phyloP scores from a whole-genome alignment of 1,140 invertebrate species.

The Doryteuthis pealeii region DNA sequence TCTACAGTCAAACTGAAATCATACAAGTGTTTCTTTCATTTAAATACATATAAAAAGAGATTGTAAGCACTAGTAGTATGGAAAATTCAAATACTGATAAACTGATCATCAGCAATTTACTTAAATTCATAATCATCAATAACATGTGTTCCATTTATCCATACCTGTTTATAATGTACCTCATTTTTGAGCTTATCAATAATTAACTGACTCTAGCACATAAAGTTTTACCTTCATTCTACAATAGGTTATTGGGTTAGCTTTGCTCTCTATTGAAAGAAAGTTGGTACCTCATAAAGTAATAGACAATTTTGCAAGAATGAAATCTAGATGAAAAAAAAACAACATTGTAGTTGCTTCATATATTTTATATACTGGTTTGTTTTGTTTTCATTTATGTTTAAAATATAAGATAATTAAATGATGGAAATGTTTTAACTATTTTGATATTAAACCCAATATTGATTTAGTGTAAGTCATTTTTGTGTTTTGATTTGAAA shows the following conservation, averaged over 20 bases:
- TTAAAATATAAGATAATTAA: too few species aligned
- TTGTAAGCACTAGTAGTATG: not conserved
- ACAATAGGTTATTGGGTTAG: not conserved
- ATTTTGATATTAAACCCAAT: too few species aligned
- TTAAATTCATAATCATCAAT: constrained; percentile 1
- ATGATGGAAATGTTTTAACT: too few species aligned
- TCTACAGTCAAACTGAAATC: constrained; percentile 8
- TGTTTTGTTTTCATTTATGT: constrained; percentile 3
- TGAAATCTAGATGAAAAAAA: constrained; percentile 2
- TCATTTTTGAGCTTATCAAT: not conserved
- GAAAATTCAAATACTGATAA: not conserved
- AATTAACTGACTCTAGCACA: constrained; percentile 3
- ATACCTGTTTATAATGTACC: constrained; percentile 1
- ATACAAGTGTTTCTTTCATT: constrained; percentile 11
- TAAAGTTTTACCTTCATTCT: not conserved
- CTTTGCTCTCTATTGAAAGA: constrained; percentile 2
- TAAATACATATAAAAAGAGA: constrained; percentile 10
- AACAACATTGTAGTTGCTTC: not conserved
- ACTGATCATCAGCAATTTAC: constrained; percentile 9
- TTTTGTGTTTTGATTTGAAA: too few species aligned
- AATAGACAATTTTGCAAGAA: too few species aligned
- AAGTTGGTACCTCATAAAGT: not conserved
- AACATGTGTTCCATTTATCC: too few species aligned
- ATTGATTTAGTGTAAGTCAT: too few species aligned
- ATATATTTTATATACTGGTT: constrained; percentile 1